These are phyloP conservation scores for Oligia fasciuncula DNA, from an alignment of 2,888 invertebrate species.

Conservation along the genomic window DNA sequence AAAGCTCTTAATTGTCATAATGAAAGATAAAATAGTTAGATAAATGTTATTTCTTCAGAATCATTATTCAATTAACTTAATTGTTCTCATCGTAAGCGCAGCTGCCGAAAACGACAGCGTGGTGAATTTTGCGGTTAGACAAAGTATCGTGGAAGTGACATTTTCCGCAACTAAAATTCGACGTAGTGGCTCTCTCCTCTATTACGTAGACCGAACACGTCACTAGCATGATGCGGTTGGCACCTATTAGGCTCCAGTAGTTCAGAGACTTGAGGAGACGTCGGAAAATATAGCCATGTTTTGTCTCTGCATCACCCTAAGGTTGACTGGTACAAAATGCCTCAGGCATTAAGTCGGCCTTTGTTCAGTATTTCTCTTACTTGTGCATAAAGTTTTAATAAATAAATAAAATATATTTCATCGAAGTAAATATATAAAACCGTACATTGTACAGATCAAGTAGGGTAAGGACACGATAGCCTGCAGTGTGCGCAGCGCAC, in stretches of 20 bases:
- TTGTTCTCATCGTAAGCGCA: slow-evolving; percentile 5
- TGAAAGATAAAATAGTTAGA: neutral
- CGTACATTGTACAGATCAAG: slow-evolving; percentile 27
- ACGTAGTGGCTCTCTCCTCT: no score
- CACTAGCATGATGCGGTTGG: slow-evolving; percentile 5
- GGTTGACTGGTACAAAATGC: no score
- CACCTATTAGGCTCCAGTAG: neutral
- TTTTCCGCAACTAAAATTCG: neutral
- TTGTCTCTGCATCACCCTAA: no score
- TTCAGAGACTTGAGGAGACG: neutral
- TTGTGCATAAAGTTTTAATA: no score
- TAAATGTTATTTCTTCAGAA: neutral
- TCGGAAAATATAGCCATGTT: neutral
- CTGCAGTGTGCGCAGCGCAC: slow-evolving; percentile 83
- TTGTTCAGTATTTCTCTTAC: no score
- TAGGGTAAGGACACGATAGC: slow-evolving; percentile 65
- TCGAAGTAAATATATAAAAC: slow-evolving; percentile 13
- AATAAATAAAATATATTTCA: neutral
- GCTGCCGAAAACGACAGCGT: neutral
- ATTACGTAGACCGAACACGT: neutral
- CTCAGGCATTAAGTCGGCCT: no score
- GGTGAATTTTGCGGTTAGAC: neutral
- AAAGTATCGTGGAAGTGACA: neutral
- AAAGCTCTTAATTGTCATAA: neutral
- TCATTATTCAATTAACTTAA: neutral